Evolutionary conservation across 2,797 vertebrate species (phyloP), one percentile per base, ranked within the genome.

Genomic region (Fundulus diaphanus): DNA sequence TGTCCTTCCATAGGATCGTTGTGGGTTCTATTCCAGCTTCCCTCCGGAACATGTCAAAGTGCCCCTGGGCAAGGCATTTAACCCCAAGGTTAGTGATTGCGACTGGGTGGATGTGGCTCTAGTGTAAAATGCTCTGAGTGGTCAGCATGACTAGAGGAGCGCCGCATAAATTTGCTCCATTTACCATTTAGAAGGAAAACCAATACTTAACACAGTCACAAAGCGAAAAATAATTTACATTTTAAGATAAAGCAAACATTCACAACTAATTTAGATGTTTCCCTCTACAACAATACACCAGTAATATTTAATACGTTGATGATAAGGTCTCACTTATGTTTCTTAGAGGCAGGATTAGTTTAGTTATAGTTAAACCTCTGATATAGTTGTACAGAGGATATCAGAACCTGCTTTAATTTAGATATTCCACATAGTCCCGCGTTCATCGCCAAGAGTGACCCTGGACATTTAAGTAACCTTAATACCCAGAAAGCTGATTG

Each of bases 401-500:
- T 57, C n/a, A 44, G 7, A 44, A 40, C 44, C 15, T 29, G n/a
- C 22, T 72, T 33, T 79, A 16, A 68, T 40, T 66, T 29, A 48
- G 1, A 5, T 57, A 33, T 33, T 51, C 29, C 12, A n/a, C n/a
- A 61, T 7, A 13, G 24, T 59, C 46, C 15, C 3, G 12, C 40
- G 2, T 35, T 46, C 2, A 2, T 72, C 6, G 57, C 8, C 42
- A 5, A 35, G 1, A 3, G 16, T 42, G 52, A 66, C 29, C 2
- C 29, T 59, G 37, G 24, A 61, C 57, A 70, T 44, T 67, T 6
- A 54, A 20, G 31, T 16, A 65, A n/a, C 40, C 3, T 35, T 61
- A 66, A 67, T 61, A 72, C 16, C n/a, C 63, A 27, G 63, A 20
- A 42, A 11, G 40, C 57, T 67, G 49, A 71, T 70, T 63, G n/a